phyloP scores from a whole-genome alignment of 2,888 invertebrate species.

The Stictocephala bisonia region DNA sequence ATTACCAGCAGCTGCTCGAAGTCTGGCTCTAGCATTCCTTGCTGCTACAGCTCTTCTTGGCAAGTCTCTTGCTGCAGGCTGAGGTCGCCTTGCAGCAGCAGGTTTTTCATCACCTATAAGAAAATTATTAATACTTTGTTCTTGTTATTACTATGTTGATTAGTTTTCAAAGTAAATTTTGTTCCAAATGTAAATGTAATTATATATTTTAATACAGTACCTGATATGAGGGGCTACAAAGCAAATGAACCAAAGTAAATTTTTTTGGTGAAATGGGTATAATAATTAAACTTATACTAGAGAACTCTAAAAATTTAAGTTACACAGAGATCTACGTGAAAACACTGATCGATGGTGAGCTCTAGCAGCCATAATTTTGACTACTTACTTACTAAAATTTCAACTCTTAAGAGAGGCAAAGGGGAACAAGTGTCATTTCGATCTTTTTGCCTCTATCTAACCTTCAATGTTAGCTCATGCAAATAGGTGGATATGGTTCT shows the following conservation, averaged over 20 bases:
- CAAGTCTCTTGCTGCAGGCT: conserved; percentile 28
- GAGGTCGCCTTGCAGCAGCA: conserved; percentile 22
- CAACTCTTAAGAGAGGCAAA: no score
- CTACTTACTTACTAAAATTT: no score
- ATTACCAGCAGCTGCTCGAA: conserved; percentile 52
- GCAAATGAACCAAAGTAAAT: not conserved
- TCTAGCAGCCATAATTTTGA: no score
- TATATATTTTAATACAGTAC: not conserved
- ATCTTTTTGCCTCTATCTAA: no score
- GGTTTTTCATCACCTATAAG: conserved; percentile 38
- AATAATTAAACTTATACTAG: no score
- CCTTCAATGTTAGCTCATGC: no score
- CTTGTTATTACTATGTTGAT: not conserved
- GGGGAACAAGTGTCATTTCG: no score
- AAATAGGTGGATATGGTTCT: no score
- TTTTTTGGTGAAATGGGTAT: not conserved
- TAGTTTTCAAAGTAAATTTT: not conserved
- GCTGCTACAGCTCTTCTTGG: conserved; percentile 49
- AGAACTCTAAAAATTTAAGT: no score
- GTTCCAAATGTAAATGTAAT: not conserved
- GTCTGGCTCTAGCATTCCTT: conserved; percentile 53
- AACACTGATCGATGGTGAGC: no score
- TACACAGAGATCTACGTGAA: no score
- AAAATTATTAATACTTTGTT: not conserved
- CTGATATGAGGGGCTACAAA: not conserved